Percentiles rank a stretch among this genome's conserved stretches.
phyloP scores from a whole-genome alignment of 2,113 vertebrate genomes.

The Psittacula cyanocephala region DNA sequence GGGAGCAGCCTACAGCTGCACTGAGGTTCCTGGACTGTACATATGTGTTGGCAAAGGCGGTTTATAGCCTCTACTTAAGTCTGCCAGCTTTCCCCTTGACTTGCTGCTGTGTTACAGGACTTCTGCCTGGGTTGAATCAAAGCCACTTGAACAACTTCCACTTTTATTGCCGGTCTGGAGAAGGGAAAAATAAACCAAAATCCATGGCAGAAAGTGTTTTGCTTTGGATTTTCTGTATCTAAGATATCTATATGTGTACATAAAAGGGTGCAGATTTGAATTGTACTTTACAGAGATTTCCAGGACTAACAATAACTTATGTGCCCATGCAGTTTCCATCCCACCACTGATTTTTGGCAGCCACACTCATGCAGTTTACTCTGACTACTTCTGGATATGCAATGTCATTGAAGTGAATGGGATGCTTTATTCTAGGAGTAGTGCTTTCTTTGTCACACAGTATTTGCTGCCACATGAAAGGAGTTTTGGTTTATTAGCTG shows the following conservation, averaged over 20 bases:
- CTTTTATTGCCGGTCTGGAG: not conserved
- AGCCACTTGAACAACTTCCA: not conserved
- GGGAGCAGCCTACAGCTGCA: not conserved
- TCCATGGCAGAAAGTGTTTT: not conserved
- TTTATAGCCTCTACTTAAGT: not conserved
- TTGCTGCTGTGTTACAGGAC: not conserved
- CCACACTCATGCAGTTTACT: not conserved
- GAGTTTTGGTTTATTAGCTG: not conserved
- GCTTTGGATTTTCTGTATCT: not conserved
- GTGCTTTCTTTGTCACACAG: not conserved
- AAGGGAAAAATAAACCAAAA: not conserved
- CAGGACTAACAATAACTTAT: not conserved
- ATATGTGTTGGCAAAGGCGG: not conserved
- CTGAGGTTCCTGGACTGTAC: not conserved
- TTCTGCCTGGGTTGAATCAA: not conserved
- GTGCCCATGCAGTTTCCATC: not conserved
- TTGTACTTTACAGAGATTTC: not conserved
- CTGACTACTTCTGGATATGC: not conserved
- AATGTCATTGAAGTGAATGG: not conserved
- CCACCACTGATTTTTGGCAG: not conserved
- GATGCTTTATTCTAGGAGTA: not conserved
- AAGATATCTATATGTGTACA: not conserved
- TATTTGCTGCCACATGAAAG: not conserved
- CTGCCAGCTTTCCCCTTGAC: constrained; percentile 15
- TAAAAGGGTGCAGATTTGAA: not conserved